phyloP scores from a whole-genome alignment of 2,113 vertebrate genomes.

The Globicephala melas region DNA sequence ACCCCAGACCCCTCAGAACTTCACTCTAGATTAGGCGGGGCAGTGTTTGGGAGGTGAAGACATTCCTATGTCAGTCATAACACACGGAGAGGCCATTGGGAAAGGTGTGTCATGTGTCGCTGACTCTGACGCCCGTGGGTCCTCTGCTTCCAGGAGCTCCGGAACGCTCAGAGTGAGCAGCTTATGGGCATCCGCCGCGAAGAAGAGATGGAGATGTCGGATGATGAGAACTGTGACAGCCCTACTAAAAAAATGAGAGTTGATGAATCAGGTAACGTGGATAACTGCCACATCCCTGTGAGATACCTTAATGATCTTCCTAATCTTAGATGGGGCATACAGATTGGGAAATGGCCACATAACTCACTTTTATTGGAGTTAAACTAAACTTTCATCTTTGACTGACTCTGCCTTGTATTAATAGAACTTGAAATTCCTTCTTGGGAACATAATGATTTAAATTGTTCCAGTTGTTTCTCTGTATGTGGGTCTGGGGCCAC shows the following conservation, averaged over 20 bases:
- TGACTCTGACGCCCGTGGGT: not conserved
- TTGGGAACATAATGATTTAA: constrained; percentile 45
- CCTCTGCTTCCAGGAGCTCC: constrained; percentile 90
- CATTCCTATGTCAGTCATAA: not conserved
- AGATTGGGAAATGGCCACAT: not conserved
- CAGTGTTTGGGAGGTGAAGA: not conserved
- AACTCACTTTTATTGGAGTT: constrained; percentile 68
- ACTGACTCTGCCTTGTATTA: constrained; percentile 63
- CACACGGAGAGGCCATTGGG: not conserved
- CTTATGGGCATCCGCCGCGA: constrained; percentile 96
- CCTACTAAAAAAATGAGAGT: constrained; percentile 89
- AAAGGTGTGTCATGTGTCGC: fast-evolving
- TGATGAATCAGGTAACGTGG: constrained; percentile 90
- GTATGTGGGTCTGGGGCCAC: not conserved
- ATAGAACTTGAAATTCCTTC: constrained; percentile 57
- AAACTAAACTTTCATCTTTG: constrained; percentile 63
- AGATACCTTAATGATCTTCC: not conserved
- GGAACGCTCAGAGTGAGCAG: constrained; percentile 96
- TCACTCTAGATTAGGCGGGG: not conserved
- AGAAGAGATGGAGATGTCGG: constrained; percentile 99
- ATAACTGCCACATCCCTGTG: not conserved
- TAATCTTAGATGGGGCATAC: not conserved
- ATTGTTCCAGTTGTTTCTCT: constrained; percentile 50
- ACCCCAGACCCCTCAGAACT: not conserved
- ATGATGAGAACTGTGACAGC: constrained; percentile 91